Base-by-base conservation (phyloP, 2,797 vertebrate species). In the Myotis myotis region DNA sequence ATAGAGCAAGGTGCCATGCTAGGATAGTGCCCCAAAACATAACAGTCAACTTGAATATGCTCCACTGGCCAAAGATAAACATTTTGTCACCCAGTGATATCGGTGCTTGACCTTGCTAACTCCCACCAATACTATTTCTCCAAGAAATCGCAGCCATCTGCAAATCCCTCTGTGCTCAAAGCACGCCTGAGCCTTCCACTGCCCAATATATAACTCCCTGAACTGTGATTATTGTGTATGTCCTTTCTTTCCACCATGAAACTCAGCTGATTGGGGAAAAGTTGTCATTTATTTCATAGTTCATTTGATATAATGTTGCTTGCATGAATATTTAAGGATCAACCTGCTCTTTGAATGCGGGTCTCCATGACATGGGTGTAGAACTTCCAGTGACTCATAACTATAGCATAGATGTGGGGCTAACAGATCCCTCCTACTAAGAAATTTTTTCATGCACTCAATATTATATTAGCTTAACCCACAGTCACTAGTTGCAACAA, bases 31-130 rank as follows among this genome's bases (percentile, higher is more conserved):
- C n/a, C 90, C 20, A 57, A 19, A 11, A 9, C 25, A 7, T 7
- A 6, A 30, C 16, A 17, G 2, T 5, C 28, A 41, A 7, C 12
- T 33, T 44, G 2, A 9, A 5, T 49, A 6, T 15, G 81, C 51
- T 15, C 6, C 8, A 0, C 10, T 16, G 15, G 8, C 60, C 49
- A n/a, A n/a, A 60, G 4, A 10, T 0, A 2, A 33, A 25, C 11
- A 0, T 4, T 0, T 0, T 2, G 13, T 19, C 30, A 8, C 2
- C 28, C 0, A 1, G 8, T 0, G 10, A 28, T 0, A 2, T 17
- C 33, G 10, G 6, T 3, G 1, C 0, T 6, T 2, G 33, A 13
- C 38, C 41, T 22, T 30, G 8, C 23, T n/a, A 0, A 19, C 2
- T 8, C 1, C 10, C 2, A 1, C 44, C 13, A 5, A 49, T 8